Conservation (phyloP, 2,888 invertebrate species). For the Cheilosia soror region DNA sequence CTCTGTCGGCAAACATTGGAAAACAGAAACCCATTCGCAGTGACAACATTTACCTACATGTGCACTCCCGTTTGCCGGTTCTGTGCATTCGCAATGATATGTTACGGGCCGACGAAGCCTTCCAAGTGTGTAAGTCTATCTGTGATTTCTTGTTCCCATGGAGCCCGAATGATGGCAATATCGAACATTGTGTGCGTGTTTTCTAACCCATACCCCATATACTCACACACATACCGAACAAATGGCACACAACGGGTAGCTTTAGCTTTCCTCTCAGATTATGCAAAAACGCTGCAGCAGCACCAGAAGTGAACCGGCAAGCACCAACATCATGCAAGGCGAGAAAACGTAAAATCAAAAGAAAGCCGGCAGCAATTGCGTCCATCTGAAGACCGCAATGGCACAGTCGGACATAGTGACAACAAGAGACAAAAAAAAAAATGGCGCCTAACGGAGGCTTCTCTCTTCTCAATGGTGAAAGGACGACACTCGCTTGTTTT, state of each 20-base stretch:
- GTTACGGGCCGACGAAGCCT: slow-evolving; percentile 58
- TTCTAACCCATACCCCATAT: too few species aligned
- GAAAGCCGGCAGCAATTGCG: slow-evolving; percentile 37
- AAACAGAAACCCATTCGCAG: slow-evolving; percentile 67
- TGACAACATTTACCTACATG: slow-evolving; percentile 62
- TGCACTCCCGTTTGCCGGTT: slow-evolving; percentile 43
- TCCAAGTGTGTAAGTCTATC: slow-evolving; percentile 55
- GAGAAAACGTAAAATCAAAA: slow-evolving; percentile 48
- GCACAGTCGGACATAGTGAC: slow-evolving; percentile 41
- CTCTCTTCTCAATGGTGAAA: slow-evolving; percentile 12
- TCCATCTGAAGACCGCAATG: slow-evolving; percentile 39
- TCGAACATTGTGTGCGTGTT: slow-evolving; percentile 3
- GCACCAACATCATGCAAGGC: slow-evolving; percentile 16
- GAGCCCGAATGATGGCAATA: slow-evolving; percentile 53
- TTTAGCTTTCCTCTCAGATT: slow-evolving; percentile 52
- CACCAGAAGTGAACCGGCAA: slow-evolving; percentile 37
- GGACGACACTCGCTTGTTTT: slow-evolving; percentile 42
- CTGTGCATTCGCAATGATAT: slow-evolving; percentile 56
- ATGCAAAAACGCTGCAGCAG: slow-evolving; percentile 49
- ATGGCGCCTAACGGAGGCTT: slow-evolving; percentile 49
- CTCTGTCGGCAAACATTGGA: slow-evolving; percentile 47
- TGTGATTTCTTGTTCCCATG: slow-evolving; percentile 54
- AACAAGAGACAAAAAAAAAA: slow-evolving; percentile 3
- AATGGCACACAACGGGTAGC: neutral
- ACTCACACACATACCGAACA: slow-evolving; percentile 29